phyloP scores from a whole-genome alignment of 2,797 vertebrate genomes.

The Poecile montanus region DNA sequence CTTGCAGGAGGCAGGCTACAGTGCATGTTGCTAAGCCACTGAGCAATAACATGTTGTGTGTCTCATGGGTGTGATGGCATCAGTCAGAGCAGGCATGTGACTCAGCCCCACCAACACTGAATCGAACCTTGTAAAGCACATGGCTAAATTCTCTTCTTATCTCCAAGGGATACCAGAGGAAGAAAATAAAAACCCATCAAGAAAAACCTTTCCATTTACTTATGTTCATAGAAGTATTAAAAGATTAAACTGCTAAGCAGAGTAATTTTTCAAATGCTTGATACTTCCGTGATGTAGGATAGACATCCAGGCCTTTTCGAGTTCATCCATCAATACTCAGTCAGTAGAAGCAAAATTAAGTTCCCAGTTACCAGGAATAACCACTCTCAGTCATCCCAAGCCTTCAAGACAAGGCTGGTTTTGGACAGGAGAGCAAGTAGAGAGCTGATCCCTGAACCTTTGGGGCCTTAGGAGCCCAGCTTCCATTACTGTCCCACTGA shows the following conservation, averaged over 20 bases:
- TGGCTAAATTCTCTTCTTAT: not conserved
- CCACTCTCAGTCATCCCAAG: not conserved
- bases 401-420: not conserved
- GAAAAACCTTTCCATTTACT: not conserved
- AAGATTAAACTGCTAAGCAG: not conserved
- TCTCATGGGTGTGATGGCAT: slow-evolving; percentile 41
- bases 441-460: not conserved
- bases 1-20: not conserved
- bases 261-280: not conserved
- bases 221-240: not conserved
- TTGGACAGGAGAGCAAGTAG: not conserved
- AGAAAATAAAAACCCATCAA: not conserved
- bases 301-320: not conserved
- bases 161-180: not conserved
- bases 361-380: not conserved
- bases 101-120: slow-evolving; percentile 26
- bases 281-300: not conserved
- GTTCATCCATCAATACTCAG: not conserved
- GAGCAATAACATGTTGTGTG: slow-evolving; percentile 18
- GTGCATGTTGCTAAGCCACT: slow-evolving; percentile 45
- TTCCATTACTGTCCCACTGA: not conserved
- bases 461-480: not conserved
- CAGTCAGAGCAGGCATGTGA: slow-evolving; percentile 55
- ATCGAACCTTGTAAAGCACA: not conserved
- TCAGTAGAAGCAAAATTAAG: not conserved